A percentile compares a stretch with the other conserved stretches of the same genome.
These are phyloP conservation scores for Halesus radiatus DNA, from an alignment of 1,140 invertebrate genomes.

Conservation along the genomic window DNA sequence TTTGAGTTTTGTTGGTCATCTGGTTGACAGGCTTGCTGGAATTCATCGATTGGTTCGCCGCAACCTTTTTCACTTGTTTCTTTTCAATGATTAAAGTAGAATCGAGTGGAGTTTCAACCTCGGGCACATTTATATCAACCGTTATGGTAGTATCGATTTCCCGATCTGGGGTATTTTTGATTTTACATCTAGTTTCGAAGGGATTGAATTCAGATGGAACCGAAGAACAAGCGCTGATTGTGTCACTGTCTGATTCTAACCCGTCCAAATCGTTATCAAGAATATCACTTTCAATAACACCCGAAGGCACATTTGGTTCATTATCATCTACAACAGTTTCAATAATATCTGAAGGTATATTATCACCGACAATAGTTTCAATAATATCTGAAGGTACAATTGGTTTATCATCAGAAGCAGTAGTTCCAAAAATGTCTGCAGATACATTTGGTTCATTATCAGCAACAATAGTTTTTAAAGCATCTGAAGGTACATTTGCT, in stretches of 20 bases:
- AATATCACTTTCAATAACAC: constrained; percentile 23
- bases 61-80: not conserved
- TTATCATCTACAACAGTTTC: constrained; percentile 22
- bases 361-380: constrained; percentile 17
- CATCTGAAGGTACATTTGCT: no score
- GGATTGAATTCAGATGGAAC: constrained; percentile 38
- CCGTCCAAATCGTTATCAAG: constrained; percentile 25
- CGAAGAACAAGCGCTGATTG: constrained; percentile 29
- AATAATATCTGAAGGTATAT: not conserved
- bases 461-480: no score
- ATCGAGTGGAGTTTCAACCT: not conserved
- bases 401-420: not conserved
- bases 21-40: not conserved
- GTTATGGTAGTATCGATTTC: constrained; percentile 17
- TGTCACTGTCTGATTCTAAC: constrained; percentile 31
- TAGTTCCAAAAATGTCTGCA: not conserved
- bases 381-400: not conserved
- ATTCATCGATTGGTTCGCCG: not conserved
- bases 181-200: constrained; percentile 42
- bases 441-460: no score
- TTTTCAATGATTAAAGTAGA: not conserved
- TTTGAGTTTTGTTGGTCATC: not conserved
- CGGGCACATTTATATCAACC: not conserved
- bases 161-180: constrained; percentile 41
- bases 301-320: not conserved